Evolutionary conservation across 2,797 vertebrate genomes (phyloP), one percentile per base, ranked within the genome.

Genomic region (Phalanger gymnotis): DNA sequence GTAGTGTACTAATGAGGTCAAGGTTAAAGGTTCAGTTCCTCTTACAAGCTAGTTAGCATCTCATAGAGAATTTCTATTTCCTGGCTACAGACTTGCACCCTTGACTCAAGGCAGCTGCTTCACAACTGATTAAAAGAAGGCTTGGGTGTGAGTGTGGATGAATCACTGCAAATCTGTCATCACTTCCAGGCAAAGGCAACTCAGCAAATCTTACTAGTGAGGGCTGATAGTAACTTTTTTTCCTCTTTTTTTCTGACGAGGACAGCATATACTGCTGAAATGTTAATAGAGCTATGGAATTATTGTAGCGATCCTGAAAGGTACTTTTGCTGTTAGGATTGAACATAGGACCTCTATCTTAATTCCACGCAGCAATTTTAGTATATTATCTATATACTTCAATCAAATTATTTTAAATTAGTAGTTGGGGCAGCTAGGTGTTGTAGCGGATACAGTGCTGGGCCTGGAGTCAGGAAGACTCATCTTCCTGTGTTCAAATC

Each of bases 1-100:
- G 54, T 95, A 11, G 9, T 52, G 16, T 53, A n/a, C 53, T 97
- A 96, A 97, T 96, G 96, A 97, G 95, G 94, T 94, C 94, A 96
- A 94, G 22, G 31, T 94, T 94, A 66, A 91, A 13, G 22, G 52
- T 92, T 95, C 53, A 58, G 11, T 53, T 90, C 92, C 66, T 27
- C 28, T n/a, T n/a, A 51, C 40, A 94, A 30, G 28, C 25, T 19
- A 73, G 92, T 90, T 56, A 54, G n/a, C 47, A 93, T 87, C 81
- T 94, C 53, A 91, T 19, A 92, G 25, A 91, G 56, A 34, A 4
- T 1, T 87, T 87, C 73, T 5, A 0, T 93, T 89, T 93, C 28
- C 0, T 52, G 92, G 47, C 22, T 91, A 54, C 12, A 13, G 87
- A 66, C 31, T 87, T 92, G 0, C 0, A 73, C 1, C 11, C 4